Percentiles rank a stretch among this genome's conserved stretches.
Conservation (phyloP, 2,888 invertebrate genomes). For the Eucera pruinosa region DNA sequence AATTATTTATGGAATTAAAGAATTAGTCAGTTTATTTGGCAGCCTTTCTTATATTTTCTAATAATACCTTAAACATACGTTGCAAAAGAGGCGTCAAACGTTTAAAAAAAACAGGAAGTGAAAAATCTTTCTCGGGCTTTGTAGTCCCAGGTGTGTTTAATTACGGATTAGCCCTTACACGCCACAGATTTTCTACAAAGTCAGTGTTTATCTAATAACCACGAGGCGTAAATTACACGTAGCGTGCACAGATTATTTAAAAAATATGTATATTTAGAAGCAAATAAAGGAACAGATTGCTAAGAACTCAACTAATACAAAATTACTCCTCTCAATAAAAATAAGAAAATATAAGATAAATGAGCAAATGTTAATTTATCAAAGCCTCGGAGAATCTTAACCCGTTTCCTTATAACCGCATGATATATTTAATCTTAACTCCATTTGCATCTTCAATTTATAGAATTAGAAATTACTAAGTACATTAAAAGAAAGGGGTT, state of each 20-base stretch:
- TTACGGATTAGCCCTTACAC: constrained; percentile 24
- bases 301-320: no score
- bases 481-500: no score
- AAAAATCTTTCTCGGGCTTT: background rate
- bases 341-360: no score
- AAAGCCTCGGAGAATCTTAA: no score
- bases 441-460: no score
- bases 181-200: constrained; percentile 20
- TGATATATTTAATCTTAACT: no score
- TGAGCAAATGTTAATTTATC: no score
- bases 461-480: no score
- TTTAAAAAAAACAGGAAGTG: constrained; percentile 1
- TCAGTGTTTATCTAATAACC: constrained; percentile 6
- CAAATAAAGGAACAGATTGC: background rate
- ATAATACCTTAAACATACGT: background rate
- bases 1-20: no score
- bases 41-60: background rate
- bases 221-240: background rate
- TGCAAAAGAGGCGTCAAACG: background rate
- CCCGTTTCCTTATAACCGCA: no score
- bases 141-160: constrained; percentile 11
- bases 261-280: background rate
- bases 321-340: no score
- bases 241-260: background rate
- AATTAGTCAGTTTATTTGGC: no score